Evolutionary conservation across 2,888 invertebrate species (phyloP).

Genomic region (Sinhomidia bicolor): DNA sequence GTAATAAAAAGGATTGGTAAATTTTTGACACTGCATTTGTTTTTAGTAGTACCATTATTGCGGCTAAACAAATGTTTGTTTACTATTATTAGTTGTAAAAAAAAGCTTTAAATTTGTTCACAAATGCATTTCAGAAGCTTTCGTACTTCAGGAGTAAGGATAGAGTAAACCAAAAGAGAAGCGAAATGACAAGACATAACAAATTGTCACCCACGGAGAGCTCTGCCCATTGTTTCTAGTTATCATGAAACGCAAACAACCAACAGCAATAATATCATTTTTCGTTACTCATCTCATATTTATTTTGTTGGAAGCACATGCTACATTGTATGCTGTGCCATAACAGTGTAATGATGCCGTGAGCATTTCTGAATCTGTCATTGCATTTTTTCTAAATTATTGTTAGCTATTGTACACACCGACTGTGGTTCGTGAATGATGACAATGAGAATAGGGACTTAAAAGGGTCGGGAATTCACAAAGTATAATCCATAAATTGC

Average conservation of each 20-base stretch:
- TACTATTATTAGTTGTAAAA: not conserved
- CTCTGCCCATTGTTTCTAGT: not conserved
- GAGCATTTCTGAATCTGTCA: not conserved
- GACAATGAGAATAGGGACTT: slow-evolving; percentile 7
- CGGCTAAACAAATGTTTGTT: not conserved
- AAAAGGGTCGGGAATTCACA: not conserved
- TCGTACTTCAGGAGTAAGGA: not conserved
- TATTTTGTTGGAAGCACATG: no score
- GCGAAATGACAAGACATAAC: not conserved
- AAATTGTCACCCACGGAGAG: slow-evolving; percentile 16
- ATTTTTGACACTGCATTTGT: not conserved
- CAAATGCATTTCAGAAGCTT: not conserved
- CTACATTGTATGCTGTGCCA: not conserved
- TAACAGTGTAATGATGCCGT: not conserved
- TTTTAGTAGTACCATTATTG: not conserved
- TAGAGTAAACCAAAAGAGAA: no score
- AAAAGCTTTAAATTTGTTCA: not conserved
- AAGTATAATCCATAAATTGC: slow-evolving; percentile 13
- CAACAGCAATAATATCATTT: not conserved
- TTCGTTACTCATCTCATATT: not conserved
- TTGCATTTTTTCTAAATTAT: not conserved
- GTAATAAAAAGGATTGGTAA: not conserved
- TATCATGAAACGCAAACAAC: slow-evolving; percentile 15
- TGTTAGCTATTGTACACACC: not conserved
- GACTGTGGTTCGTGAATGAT: not conserved